A percentile compares a stretch with the other conserved stretches of the same genome.
phyloP scores from a whole-genome alignment of 2,888 invertebrate genomes.

The Agriotes lineatus region DNA sequence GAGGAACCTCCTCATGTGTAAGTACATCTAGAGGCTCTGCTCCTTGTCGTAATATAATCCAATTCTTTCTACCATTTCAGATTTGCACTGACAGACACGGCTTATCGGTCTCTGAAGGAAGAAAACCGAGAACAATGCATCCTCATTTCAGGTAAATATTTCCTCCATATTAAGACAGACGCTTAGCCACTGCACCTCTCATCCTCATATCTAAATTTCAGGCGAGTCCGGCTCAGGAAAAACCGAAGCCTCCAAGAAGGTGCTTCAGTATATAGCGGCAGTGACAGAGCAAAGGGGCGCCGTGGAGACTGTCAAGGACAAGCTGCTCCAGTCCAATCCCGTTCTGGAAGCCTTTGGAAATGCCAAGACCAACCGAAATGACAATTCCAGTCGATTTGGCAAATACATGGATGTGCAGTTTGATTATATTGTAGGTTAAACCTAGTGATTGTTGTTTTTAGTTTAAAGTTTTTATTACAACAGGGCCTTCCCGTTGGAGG shows the following conservation, averaged over 20 bases:
- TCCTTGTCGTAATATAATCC: neutral
- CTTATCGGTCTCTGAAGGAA: slow-evolving; percentile 86
- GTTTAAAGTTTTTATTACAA: slow-evolving; percentile 33
- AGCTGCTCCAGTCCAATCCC: slow-evolving; percentile 86
- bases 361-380: slow-evolving; percentile 90
- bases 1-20: slow-evolving; percentile 93
- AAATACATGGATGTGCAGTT: slow-evolving; percentile 97
- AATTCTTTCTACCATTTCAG: slow-evolving; percentile 69
- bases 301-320: slow-evolving; percentile 88
- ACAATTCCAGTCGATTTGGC: slow-evolving; percentile 93
- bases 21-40: slow-evolving; percentile 65
- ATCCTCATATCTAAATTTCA: slow-evolving; percentile 80
- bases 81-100: slow-evolving; percentile 89
- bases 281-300: slow-evolving; percentile 78
- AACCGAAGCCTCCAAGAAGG: slow-evolving; percentile 93
- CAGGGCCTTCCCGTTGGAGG: slow-evolving; percentile 85
- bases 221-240: slow-evolving; percentile 94
- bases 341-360: slow-evolving; percentile 93
- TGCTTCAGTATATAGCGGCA: slow-evolving; percentile 90
- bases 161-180: too few relatives aligned
- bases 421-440: slow-evolving; percentile 78
- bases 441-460: slow-evolving; percentile 21
- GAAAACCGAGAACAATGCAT: slow-evolving; percentile 92
- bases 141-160: slow-evolving; percentile 86
- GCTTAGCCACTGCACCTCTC: too few relatives aligned